phyloP scores from a whole-genome alignment of 1,140 invertebrate species.

The Megathymus violae region DNA sequence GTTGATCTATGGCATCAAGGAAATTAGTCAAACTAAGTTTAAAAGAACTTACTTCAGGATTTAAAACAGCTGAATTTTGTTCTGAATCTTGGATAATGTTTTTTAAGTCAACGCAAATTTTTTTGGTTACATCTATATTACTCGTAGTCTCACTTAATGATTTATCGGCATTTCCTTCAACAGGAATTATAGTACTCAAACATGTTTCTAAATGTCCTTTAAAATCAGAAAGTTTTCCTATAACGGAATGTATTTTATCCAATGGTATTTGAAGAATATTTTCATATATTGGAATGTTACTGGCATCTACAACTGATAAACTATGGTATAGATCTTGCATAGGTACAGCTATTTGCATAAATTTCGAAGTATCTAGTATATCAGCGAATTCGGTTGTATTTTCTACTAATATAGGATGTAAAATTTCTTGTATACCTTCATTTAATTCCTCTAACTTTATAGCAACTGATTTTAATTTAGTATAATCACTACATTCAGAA shows the following conservation, averaged over 20 bases:
- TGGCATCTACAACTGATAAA: constrained; percentile 62
- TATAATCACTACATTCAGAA: constrained; percentile 60
- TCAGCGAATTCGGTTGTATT: constrained; percentile 47
- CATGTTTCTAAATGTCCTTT: constrained; percentile 61
- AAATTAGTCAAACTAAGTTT: constrained; percentile 45
- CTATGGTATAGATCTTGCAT: constrained; percentile 71
- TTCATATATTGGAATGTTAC: constrained; percentile 67
- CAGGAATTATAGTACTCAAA: constrained; percentile 52
- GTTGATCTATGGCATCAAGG: constrained; percentile 47
- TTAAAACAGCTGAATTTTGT: not conserved
- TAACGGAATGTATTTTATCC: constrained; percentile 58
- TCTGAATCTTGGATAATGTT: constrained; percentile 41
- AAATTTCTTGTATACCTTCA: constrained; percentile 65
- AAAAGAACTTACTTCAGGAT: constrained; percentile 24
- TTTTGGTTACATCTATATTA: constrained; percentile 49
- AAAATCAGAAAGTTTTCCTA: constrained; percentile 54
- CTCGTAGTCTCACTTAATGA: constrained; percentile 55
- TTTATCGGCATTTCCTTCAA: constrained; percentile 50
- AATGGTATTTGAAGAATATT: constrained; percentile 56
- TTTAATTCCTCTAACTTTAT: constrained; percentile 66
- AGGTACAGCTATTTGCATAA: constrained; percentile 72
- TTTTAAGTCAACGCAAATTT: constrained; percentile 53
- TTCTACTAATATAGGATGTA: constrained; percentile 63
- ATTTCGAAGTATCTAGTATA: constrained; percentile 46
- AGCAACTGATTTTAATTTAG: constrained; percentile 63